phyloP scores from a whole-genome alignment of 2,888 invertebrate species.

The Bembecia ichneumoniformis region DNA sequence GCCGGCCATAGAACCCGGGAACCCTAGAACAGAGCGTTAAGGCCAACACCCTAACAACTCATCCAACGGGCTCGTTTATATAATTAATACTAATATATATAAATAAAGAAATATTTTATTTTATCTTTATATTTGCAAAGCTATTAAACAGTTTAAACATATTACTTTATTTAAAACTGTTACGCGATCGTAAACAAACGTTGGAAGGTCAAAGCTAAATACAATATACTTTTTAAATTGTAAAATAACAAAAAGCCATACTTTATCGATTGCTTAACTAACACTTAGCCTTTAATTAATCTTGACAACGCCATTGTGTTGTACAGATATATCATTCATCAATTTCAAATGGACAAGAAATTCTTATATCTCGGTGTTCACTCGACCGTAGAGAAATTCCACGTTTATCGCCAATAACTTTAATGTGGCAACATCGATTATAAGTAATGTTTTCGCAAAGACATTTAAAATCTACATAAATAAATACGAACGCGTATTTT shows the following conservation, averaged over 20 bases:
- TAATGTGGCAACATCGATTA: conserved; percentile 33
- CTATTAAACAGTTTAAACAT: no score
- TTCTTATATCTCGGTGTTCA: conserved; percentile 32
- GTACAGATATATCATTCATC: conserved; percentile 59
- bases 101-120: no score
- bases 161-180: not conserved
- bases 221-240: conserved; percentile 4
- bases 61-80: no score
- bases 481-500: no score
- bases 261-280: conserved; percentile 53
- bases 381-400: conserved; percentile 21
- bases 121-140: no score
- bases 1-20: no score
- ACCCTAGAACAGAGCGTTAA: no score
- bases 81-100: no score
- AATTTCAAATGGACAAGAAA: conserved; percentile 48
- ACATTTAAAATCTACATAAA: no score
- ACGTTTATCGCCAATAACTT: conserved; percentile 25
- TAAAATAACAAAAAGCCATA: conserved; percentile 37
- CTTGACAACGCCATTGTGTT: conserved; percentile 57
- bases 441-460: conserved; percentile 11
- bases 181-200: conserved; percentile 6
- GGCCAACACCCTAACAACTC: no score
- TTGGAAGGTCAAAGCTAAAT: conserved; percentile 6
- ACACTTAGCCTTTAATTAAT: conserved; percentile 64